A percentile compares a stretch with the other conserved stretches of the same genome.
These are phyloP conservation scores for Drosophila eohydei DNA, from an alignment of 2,888 invertebrate genomes.

Conservation along the genomic window DNA sequence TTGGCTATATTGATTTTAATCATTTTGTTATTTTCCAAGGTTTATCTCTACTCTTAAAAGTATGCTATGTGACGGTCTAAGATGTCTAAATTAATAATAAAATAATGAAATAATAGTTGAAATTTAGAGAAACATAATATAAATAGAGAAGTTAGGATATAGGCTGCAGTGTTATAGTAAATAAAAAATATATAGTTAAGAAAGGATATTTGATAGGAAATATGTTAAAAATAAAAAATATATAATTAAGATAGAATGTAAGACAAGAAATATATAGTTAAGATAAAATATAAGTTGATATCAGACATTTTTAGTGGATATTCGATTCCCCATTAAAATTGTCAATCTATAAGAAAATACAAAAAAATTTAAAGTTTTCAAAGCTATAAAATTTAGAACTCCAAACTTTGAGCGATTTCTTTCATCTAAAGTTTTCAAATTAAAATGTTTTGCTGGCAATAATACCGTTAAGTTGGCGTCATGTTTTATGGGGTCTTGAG, in stretches of 20 bases:
- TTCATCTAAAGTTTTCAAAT: slow-evolving; percentile 27
- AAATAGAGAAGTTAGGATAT: background rate
- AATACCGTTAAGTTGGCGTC: slow-evolving; percentile 63
- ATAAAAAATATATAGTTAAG: background rate
- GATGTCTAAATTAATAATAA: background rate
- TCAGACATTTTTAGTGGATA: no score
- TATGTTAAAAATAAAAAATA: background rate
- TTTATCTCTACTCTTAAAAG: slow-evolving; percentile 35
- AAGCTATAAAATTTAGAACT: background rate
- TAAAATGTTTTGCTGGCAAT: slow-evolving; percentile 33
- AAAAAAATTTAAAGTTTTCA: background rate
- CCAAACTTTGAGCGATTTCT: background rate
- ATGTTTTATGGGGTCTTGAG: slow-evolving; percentile 67
- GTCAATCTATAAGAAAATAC: background rate
- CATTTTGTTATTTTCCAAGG: background rate
- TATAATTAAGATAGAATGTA: no score
- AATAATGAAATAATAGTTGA: background rate
- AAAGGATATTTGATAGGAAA: background rate
- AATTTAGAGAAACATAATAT: no score
- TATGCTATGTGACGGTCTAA: slow-evolving; percentile 37
- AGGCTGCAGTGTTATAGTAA: no score
- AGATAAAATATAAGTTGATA: no score
- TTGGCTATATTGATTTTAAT: background rate
- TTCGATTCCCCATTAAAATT: no score
- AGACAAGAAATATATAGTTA: no score